phyloP scores from a whole-genome alignment of 2,888 invertebrate genomes.

The Heliconius aoede region DNA sequence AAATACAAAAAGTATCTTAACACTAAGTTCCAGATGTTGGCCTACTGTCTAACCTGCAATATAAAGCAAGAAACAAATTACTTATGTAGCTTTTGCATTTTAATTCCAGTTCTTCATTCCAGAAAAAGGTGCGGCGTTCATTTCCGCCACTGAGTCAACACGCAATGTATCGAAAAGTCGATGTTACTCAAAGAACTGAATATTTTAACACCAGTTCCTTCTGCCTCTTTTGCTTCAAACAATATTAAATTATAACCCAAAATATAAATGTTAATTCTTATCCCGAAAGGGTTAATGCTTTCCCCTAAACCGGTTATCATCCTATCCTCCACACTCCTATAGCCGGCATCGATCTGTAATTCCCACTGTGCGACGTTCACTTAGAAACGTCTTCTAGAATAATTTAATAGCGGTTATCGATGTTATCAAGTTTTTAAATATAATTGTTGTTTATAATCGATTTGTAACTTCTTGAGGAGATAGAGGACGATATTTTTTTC shows the following conservation, averaged over 20 bases:
- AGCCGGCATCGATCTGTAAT: constrained; percentile 27
- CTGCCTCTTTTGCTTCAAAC: not conserved
- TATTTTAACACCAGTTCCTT: not conserved
- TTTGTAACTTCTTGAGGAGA: not conserved
- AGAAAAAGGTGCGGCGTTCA: not conserved
- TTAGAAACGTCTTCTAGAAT: constrained; percentile 7
- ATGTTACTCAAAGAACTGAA: not conserved
- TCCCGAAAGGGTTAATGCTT: constrained; percentile 3
- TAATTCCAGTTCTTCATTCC: not conserved
- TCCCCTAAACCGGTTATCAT: constrained; percentile 8
- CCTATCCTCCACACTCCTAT: not conserved
- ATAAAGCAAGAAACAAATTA: no score
- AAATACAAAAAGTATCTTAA: no score
- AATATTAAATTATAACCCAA: not conserved
- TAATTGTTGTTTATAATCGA: not conserved
- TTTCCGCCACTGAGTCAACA: not conserved
- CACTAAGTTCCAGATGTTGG: no score
- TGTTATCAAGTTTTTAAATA: not conserved
- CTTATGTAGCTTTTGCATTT: no score
- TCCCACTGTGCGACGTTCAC: constrained; percentile 14
- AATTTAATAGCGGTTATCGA: constrained; percentile 17
- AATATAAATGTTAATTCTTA: not conserved
- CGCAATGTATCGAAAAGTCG: not conserved
- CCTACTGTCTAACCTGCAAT: no score
- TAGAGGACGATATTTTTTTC: not conserved